Evolutionary conservation across 2,113 vertebrate genomes (phyloP).

Genomic region (Meleagris gallopavo): DNA sequence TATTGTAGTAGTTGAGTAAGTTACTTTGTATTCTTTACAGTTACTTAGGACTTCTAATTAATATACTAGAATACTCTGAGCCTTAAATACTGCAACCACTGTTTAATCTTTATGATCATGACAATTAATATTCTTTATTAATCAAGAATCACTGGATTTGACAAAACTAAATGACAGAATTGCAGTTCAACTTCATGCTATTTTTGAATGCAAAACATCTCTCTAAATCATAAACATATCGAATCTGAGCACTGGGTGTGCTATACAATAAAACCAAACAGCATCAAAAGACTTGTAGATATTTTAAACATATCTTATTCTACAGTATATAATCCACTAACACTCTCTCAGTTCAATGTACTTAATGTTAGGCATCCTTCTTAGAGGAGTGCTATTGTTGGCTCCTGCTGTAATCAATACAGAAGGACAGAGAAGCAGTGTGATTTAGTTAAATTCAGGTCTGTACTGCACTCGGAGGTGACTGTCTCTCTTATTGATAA

Average conservation of each 20-base stretch:
- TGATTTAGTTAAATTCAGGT: not conserved
- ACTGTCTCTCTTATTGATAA: not conserved
- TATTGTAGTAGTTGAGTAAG: not conserved
- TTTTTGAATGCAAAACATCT: not conserved
- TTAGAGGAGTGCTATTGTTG: not conserved
- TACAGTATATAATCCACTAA: not conserved
- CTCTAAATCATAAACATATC: not conserved
- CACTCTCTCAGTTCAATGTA: not conserved
- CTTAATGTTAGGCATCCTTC: not conserved
- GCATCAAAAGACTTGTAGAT: not conserved
- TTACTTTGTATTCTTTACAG: conserved; percentile 1
- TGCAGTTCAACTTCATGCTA: not conserved
- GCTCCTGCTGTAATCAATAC: not conserved
- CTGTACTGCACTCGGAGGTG: not conserved
- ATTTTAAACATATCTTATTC: not conserved
- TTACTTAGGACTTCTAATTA: not conserved
- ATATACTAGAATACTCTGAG: not conserved
- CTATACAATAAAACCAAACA: not conserved
- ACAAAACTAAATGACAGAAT: not conserved
- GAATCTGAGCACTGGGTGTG: not conserved
- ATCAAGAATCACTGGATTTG: not conserved
- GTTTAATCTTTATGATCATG: not conserved
- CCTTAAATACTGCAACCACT: not conserved
- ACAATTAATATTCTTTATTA: not conserved
- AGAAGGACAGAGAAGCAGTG: not conserved